Base-by-base conservation (phyloP, 2,888 invertebrate species). In the Agriopis aurantiaria region DNA sequence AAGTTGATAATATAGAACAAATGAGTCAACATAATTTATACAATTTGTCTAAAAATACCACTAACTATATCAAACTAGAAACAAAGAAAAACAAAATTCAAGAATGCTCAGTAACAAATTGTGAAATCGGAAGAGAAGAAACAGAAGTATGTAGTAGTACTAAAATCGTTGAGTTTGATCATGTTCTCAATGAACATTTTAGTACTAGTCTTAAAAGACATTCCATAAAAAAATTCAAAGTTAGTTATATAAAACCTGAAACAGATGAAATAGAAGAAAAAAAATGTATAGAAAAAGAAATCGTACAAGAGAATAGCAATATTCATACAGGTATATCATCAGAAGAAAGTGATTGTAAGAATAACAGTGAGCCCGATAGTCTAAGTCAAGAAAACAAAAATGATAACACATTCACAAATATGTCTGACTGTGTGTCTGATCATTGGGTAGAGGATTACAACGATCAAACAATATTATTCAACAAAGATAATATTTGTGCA, bases 401-500 rank as follows among this genome's bases (percentile, higher is more conserved):
- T 45, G 45, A 46, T 45, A n/a, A 40, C 40, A 23, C 41, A 9
- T 11, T 51, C 0, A 17, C 17, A 46, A 55, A 48, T 9, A 14
- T 49, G 6, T 14, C 68, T 8, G 49, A 14, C n/a, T 23, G 14
- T 49, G 40, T 41, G 1, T 40, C 48, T 46, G 49, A 51, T 43
- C 41, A 59, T 43, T 49, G 53, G 23, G 40, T 61, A 8, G 57
- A 49, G 11, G 12, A 65, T 51, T 23, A 33, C 45, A 57, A 23
- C 12, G 23, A 57, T 5, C 49, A 64, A 57, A 43, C 57, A 3
- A 10, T 8, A 7, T 55, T 40, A 55, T 12, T 43, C 0, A 23
- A 46, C n/a, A 45, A 23, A 45, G 14, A 8, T 41, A 40, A n/a
- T 61, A 51, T 43, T 12, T 9, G 43, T 53, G 14, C 0, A 17